A percentile compares a stretch with the other conserved stretches of the same genome.
These are phyloP conservation scores for Plectus sambesii DNA, from an alignment of 1,140 invertebrate species.

Conservation along the genomic window DNA sequence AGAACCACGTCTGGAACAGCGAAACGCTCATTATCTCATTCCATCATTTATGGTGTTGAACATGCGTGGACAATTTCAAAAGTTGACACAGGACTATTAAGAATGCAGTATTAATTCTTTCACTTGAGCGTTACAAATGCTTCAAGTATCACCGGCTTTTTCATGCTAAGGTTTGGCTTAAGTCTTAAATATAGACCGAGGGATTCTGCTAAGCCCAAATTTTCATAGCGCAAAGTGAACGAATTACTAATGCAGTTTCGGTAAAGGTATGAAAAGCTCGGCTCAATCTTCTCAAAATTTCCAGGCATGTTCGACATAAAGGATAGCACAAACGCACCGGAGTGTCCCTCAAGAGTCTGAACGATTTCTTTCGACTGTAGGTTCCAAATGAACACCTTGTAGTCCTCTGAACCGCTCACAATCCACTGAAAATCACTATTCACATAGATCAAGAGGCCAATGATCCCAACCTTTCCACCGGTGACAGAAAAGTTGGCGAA, in stretches of 20 bases:
- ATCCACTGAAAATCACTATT: conserved; percentile 69
- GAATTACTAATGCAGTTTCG: not conserved
- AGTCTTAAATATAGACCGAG: too few species aligned
- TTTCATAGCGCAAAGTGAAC: too few species aligned
- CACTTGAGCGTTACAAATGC: too few species aligned
- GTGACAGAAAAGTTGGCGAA: conserved; percentile 99
- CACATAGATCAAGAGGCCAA: conserved; percentile 15
- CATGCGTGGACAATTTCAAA: too few species aligned
- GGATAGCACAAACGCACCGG: conserved; percentile 54
- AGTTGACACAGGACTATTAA: too few species aligned
- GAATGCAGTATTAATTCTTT: conserved; percentile 1
- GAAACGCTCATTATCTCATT: too few species aligned
- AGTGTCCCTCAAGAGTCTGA: conserved; percentile 89
- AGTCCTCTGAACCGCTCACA: conserved; percentile 98
- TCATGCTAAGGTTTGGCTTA: too few species aligned
- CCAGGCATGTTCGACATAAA: not conserved
- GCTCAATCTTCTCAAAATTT: not conserved
- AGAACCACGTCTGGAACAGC: conserved; percentile 74
- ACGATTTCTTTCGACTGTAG: conserved; percentile 98
- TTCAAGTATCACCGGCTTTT: too few species aligned
- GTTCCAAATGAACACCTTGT: conserved; percentile 99
- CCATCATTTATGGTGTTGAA: too few species aligned
- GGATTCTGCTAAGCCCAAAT: too few species aligned
- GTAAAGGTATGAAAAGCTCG: not conserved
- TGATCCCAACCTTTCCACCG: conserved; percentile 73